Evolutionary conservation across 2,797 vertebrate genomes (phyloP), one percentile per base, ranked within the genome.

Genomic region (Capromys pilorides): DNA sequence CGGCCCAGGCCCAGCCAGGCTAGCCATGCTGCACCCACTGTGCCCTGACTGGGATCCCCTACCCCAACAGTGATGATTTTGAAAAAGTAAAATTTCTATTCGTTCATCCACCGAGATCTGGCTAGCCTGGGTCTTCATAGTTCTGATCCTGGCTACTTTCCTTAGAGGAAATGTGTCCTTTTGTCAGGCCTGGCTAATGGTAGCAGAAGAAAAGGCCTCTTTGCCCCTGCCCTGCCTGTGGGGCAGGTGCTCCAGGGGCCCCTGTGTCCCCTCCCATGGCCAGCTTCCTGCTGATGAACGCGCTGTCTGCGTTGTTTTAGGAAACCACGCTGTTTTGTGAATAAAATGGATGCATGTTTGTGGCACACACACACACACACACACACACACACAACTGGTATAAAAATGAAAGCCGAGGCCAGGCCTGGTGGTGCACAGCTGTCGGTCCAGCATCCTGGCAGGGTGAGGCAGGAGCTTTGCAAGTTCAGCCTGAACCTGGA

Each of bases 261-360:
- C 79, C 94, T 83, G 98, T 98, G 98, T 98, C 82, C 88, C 96
- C 86, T 91, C 93, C 96, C 36, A 26, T 49, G 91, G 94, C 96
- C 96, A 91, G 95, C 95, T 97, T 97, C 96, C 97, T 97, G 95
- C 97, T 97, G 97, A 98, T 98, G 98, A 99, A 99, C 98, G 98
- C 99, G 98, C 99, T 99, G 99, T 98, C 99, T 99, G 99, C 99
- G 99, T 99, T 99, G 98, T 99, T 99, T 99, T 99, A 99, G 99
- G 99, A 98, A 99, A 99, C 99, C 99, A 99, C 99, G 99, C 99
- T 99, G 99, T 99, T 99, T 99, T 99, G 99, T 99, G 99, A 99
- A 99, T 99, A 99, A 99, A 99, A 99, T 98, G 99, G 99, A 99
- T 99, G 99, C 99, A 99, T 99, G 99, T 99, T 99, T 98, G 99